A percentile compares a stretch with the other conserved stretches of the same genome.
Evolutionary conservation across 2,888 invertebrate genomes (phyloP).

Genomic region (Anarsia innoxiella): DNA sequence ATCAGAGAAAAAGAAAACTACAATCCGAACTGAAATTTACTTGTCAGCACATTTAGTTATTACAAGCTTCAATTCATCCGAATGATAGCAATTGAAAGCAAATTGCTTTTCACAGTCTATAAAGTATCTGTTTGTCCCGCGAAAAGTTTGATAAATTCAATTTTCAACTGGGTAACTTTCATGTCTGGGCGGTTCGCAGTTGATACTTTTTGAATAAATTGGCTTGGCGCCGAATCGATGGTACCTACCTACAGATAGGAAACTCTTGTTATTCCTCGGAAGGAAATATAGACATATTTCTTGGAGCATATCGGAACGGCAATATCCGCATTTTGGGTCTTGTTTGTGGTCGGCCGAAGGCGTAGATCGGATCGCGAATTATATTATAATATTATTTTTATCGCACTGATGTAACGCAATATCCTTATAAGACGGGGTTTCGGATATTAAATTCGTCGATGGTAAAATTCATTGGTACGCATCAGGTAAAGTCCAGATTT

Average conservation of each 20-base stretch:
- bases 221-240: constrained; percentile 52
- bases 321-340: constrained; percentile 35
- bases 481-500: no score
- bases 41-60: constrained; percentile 27
- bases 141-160: constrained; percentile 71
- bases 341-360: constrained; percentile 29
- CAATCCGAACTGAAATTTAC: no score
- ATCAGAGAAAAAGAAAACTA: no score
- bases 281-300: constrained; percentile 31
- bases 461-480: no score
- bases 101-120: constrained; percentile 69
- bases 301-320: constrained; percentile 37
- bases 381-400: constrained; percentile 24
- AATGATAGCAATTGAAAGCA: constrained; percentile 61
- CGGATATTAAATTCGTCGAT: no score
- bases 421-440: no score
- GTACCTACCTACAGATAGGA: no score
- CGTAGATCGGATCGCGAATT: constrained; percentile 26
- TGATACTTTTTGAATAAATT: constrained; percentile 71
- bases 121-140: constrained; percentile 66
- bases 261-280: constrained; percentile 33
- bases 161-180: constrained; percentile 63
- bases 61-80: constrained; percentile 39
- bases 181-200: constrained; percentile 60
- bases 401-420: constrained; percentile 4